Percentiles rank a stretch among this genome's conserved stretches.
Conservation (phyloP, 1,140 invertebrate species). For the Arctopsyche grandis region DNA sequence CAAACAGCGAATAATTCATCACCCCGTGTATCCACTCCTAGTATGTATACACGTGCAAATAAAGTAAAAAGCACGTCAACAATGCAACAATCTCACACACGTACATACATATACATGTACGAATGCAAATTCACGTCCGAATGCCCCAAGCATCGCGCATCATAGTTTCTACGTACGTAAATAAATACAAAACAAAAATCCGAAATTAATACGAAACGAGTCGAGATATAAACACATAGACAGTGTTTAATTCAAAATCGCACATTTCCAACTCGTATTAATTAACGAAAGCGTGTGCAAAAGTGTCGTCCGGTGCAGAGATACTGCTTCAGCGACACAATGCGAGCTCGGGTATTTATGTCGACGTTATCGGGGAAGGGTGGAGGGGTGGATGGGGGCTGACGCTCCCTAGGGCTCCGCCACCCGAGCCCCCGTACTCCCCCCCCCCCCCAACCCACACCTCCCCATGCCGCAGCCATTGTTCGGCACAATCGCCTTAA, state of each 20-base stretch:
- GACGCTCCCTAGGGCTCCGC: not conserved
- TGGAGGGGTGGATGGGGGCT: not conserved
- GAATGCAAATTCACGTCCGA: not conserved
- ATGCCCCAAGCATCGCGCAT: no score
- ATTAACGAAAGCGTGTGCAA: conserved; percentile 24
- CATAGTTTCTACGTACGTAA: no score
- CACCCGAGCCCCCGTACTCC: not conserved
- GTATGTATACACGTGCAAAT: no score
- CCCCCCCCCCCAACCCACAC: not conserved
- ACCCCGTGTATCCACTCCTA: no score
- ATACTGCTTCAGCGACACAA: conserved; percentile 3
- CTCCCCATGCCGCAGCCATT: not conserved
- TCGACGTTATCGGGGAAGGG: conserved; percentile 4
- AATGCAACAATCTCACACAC: not conserved
- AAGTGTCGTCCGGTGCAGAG: conserved; percentile 4
- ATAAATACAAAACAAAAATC: no score
- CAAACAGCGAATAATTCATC: no score
- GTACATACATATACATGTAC: not conserved
- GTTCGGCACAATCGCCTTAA: conserved; percentile 19
- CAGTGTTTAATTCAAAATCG: no score
- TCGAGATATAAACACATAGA: no score
- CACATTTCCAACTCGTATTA: conserved; percentile 8
- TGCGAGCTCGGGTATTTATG: conserved; percentile 21
- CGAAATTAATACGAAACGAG: no score
- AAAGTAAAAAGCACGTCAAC: no score